Conservation (phyloP, 2,113 vertebrate genomes). For the Acanthisitta chloris region DNA sequence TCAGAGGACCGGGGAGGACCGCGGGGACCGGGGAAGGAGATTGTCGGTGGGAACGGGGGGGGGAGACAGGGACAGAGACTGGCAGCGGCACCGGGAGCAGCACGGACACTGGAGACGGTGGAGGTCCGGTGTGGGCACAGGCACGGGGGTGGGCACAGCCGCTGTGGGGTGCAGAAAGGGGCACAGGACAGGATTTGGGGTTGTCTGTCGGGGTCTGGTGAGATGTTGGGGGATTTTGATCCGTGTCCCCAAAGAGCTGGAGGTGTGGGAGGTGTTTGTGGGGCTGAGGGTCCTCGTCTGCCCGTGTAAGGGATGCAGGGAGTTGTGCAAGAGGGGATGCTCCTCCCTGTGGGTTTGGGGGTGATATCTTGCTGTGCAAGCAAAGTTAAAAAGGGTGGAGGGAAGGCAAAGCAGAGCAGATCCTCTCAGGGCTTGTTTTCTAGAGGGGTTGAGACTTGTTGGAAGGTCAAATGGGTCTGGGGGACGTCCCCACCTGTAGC, state of each 20-base stretch:
- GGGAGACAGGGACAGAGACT: not conserved
- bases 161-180: not conserved
- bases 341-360: not conserved
- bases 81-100: not conserved
- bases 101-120: not conserved
- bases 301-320: rapidly evolving
- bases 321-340: not conserved
- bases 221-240: not conserved
- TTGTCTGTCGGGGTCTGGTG: rapidly evolving
- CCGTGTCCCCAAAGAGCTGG: not conserved
- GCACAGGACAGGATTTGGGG: not conserved
- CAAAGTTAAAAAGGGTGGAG: not conserved
- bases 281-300: not conserved
- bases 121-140: not conserved
- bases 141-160: not conserved
- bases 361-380: not conserved
- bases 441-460: rapidly evolving
- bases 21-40: not conserved
- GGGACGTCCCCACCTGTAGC: rapidly evolving
- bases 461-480: not conserved
- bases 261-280: not conserved
- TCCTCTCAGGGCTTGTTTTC: rapidly evolving
- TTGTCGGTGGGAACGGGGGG: not conserved
- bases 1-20: not conserved
- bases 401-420: rapidly evolving